Percentiles rank a stretch among this genome's conserved stretches.
Evolutionary conservation across 2,113 vertebrate species (phyloP).

Genomic region (Phainopepla nitens): DNA sequence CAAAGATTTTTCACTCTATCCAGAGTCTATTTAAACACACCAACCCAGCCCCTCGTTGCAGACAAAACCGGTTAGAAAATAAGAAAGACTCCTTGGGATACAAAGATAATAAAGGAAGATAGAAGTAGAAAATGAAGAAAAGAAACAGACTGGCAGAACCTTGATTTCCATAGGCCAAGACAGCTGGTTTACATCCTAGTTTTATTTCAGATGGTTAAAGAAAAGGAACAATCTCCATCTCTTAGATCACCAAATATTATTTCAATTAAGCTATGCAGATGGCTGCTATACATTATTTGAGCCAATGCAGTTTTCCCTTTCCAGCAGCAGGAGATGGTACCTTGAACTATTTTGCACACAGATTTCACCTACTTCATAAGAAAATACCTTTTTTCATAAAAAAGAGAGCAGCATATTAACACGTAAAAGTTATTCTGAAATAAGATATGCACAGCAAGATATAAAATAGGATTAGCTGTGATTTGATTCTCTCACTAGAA

Average conservation of each 20-base stretch:
- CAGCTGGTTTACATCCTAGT: conserved; percentile 74
- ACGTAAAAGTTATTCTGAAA: neutral
- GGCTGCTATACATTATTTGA: conserved; percentile 51
- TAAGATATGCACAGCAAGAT: neutral
- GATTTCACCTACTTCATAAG: conserved; percentile 1
- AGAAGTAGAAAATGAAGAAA: conserved; percentile 75
- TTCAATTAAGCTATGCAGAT: conserved; percentile 66
- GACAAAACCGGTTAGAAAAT: conserved; percentile 76
- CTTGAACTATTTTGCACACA: neutral
- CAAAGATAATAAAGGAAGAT: conserved; percentile 81
- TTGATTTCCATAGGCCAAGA: conserved; percentile 67
- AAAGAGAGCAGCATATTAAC: neutral
- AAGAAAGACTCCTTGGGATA: conserved; percentile 79
- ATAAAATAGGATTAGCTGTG: neutral
- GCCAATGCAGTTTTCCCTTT: conserved; percentile 11
- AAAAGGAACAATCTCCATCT: conserved; percentile 66
- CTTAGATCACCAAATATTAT: conserved; percentile 71
- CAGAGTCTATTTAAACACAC: conserved; percentile 73
- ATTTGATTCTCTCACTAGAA: conserved; percentile 23
- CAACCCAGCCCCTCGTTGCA: conserved; percentile 64
- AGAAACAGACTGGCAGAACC: conserved; percentile 73
- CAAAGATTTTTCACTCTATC: conserved; percentile 84
- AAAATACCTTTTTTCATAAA: too few species aligned
- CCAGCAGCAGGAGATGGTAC: neutral
- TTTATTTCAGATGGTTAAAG: conserved; percentile 67